Evolutionary conservation across 2,888 invertebrate genomes (phyloP), one percentile per base, ranked within the genome.

Genomic region (Lasioglossum lativentre): DNA sequence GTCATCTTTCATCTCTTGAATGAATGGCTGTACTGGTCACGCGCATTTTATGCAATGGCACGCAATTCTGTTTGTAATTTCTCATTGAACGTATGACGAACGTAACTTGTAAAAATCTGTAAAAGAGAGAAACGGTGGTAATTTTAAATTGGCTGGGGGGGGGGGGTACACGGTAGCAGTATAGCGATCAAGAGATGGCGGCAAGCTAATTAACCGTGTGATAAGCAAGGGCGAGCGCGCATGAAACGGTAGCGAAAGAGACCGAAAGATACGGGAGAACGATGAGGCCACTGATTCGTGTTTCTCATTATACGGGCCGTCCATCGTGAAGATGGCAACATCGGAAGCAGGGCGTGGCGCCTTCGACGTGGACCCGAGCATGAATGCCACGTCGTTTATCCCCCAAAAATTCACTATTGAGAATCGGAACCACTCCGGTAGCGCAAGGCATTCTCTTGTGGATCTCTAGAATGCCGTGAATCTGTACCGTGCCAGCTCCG

Each of bases 261-360:
- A 84, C 78, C 68, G 40, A 75, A 82, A 84, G 87, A 84, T 87
- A 84, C 77, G 79, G 71, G 75, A 76, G 74, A 79, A 87, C 87
- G 78, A 81, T 82, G 82, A 78, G 82, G 79, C 84, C 85, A 82
- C 75, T 82, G 88, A 96, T 95, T 87, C 85, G 86, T 82, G 82
- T 81, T 88, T 86, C 86, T 87, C 83, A 87, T 87, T 87, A 87
- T 86, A 75, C 86, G 83, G 83, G 83, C 80, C 90, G 88, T 91
- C 90, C 90, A 91, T 91, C 88, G 90, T 87, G 90, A 89, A 92
- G 90, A 91, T 92, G 92, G 93, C 92, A 91, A 92, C 91, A 89
- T 92, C 89, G 92, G 91, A 88, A 83, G 86, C 91, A 92, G 91
- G 92, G 90, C 91, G 92, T 92, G 91, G 91, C 92, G 90, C 85